Base-by-base conservation (phyloP, 2,797 vertebrate species). In the Hirundo rustica region DNA sequence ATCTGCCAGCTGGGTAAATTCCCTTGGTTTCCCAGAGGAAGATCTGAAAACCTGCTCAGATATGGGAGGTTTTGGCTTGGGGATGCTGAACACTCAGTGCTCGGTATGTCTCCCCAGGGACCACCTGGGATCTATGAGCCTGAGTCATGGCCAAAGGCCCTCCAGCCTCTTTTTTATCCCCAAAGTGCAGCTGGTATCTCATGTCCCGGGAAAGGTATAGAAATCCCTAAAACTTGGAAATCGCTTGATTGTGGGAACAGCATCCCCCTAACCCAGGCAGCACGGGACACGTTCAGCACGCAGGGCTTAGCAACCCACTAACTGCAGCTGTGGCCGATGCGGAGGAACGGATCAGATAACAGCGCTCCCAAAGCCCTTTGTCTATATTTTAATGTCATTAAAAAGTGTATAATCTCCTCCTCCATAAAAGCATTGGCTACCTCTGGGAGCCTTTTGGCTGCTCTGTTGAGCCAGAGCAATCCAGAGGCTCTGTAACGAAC, bases 181-280 rank as follows among this genome's bases (percentile, higher is more conserved):
- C 1, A 3, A 25, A 86, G 20, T 0, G 1, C 29, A 47, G 38
- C 12, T 13, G 4, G 6, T 65, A 27, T 29, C 0, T 0, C 10
- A n/a, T 1, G 1, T n/a, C 32, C 42, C 11, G 9, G 25, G 13
- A 81, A 85, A 65, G 48, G 25, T 57, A 45, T 4, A 74, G 22
- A 30, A 74, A 85, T 23, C 34, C n/a, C 48, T 25, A 7, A 4
- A 82, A 47, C 10, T 55, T 16, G 18, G 47, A 54, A 78, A 78
- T 3, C 0, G 0, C 4, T 27, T 66, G 13, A 11, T 11, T 58
- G 48, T 8, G 29, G 60, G 74, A 81, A 70, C 42, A 45, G 40
- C 53, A 60, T 34, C 4, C 16, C 27, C 15, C 13, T 34, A 17
- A 47, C 34, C 13, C 77, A 66, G 58, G 77, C 55, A 70, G 48